A percentile compares a stretch with the other conserved stretches of the same genome.
phyloP scores from a whole-genome alignment of 1,140 invertebrate species.

The Oedothorax gibbosus region DNA sequence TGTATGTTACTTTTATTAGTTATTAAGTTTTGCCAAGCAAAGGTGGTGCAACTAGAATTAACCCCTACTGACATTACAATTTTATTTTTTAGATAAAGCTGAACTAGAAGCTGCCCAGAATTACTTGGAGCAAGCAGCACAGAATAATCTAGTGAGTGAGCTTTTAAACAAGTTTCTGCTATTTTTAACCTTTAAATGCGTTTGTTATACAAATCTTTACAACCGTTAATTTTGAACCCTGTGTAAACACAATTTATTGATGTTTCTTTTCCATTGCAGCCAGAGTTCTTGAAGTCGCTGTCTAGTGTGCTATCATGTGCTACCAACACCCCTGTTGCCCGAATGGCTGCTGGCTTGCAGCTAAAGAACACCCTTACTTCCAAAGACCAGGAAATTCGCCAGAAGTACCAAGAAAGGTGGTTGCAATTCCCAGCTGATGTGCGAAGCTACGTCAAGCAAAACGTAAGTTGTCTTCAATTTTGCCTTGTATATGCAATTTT shows the following conservation, averaged over 20 bases:
- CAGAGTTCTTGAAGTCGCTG: conserved; percentile 90
- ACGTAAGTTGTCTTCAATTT: conserved; percentile 77
- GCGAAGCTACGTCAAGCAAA: conserved; percentile 91
- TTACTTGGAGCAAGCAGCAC: conserved; percentile 93
- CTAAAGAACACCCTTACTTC: conserved; percentile 98
- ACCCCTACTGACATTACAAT: neutral
- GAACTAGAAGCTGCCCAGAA: conserved; percentile 92
- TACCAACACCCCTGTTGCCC: conserved; percentile 89
- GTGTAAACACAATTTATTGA: neutral
- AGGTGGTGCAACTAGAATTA: neutral
- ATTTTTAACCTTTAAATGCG: too few species aligned
- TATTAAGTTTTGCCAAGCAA: neutral
- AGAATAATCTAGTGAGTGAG: conserved; percentile 81
- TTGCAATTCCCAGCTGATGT: conserved; percentile 87
- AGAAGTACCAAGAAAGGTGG: conserved; percentile 92
- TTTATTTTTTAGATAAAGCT: conserved; percentile 84
- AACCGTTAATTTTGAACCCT: neutral
- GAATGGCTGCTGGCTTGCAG: conserved; percentile 98
- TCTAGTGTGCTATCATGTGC: conserved; percentile 92
- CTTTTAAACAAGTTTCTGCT: too few species aligned
- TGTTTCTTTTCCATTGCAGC: conserved; percentile 18
- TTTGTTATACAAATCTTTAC: neutral
- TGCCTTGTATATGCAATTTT: too few species aligned
- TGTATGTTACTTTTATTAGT: neutral
- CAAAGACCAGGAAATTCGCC: conserved; percentile 87